Base-by-base conservation (phyloP, 92 coral and sea anemone genomes). In the Pocillopora grandis region DNA sequence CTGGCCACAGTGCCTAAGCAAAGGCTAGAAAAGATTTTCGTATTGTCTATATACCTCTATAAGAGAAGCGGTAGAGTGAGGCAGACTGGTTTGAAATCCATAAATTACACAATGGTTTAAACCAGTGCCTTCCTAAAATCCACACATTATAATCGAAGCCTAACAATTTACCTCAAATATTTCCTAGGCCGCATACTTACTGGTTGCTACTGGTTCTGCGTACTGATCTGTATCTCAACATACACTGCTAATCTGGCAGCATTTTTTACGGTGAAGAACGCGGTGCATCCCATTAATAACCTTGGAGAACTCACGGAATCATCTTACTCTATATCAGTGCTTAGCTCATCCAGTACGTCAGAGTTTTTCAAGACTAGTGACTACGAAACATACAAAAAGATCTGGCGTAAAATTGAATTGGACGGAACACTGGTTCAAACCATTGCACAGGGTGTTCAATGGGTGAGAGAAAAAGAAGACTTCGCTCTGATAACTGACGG, bases 211-310 rank as follows among this genome's bases (percentile, higher is more conserved):
- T 91, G 94, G 94, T 91, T 91, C 58, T 91, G 94, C 17, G 83
- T 91, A 13, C 90, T 91, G 12, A 85, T 91, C 27, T 91, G 82
- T 62, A 83, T 91, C 16, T 88, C 94, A 17, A 88, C 94, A 58
- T 88, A 91, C 77, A 91, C 94, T 2, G 94, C 94, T 12, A 91
- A 91, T 84, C 90, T 91, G 3, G 94, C 94, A 2, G 94, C 94
- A 0, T 91, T 88, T 21, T 84, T 88, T 57, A 89, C 92, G 17
- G 92, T 89, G 55, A 86, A 85, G 56, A 85, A 55, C 75, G 79
- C 78, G 17, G 48, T 61, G 37, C 14, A 19, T 4, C 92, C 82
- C 15, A 79, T 89, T 1, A 61, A 70, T 8, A 80, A 71, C 69
- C 79, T 86, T 11, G 82, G 88, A 76, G 94, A 88, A 18, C 87